These are phyloP conservation scores for Adelphocoris suturalis DNA, from an alignment of 2,888 invertebrate genomes.

Conservation along the genomic window DNA sequence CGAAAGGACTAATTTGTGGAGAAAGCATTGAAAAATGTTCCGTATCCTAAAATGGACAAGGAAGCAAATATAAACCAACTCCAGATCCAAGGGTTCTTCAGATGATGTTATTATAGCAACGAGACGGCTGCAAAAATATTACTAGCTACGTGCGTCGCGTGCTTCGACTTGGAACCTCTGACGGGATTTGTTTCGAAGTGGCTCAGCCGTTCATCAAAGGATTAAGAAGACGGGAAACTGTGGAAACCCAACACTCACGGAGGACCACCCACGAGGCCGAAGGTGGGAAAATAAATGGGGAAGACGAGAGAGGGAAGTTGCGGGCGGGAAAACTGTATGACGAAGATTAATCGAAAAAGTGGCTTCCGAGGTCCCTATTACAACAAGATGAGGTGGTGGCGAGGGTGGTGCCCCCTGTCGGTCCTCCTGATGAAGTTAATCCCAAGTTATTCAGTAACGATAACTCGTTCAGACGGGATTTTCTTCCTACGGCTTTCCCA, in stretches of 20 bases:
- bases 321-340: slow-evolving; percentile 27
- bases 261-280: not conserved
- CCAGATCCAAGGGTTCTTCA: too few species aligned
- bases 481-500: slow-evolving; percentile 4
- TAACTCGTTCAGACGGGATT: slow-evolving; percentile 48
- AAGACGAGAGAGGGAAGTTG: not conserved
- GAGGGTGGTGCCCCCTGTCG: not conserved
- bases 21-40: too few species aligned
- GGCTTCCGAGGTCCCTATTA: slow-evolving; percentile 23
- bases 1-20: too few species aligned
- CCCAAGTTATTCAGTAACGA: slow-evolving; percentile 51
- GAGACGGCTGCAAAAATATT: too few species aligned
- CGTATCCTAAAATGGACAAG: too few species aligned
- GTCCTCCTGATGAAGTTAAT: slow-evolving; percentile 37
- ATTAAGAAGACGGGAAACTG: not conserved
- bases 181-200: not conserved
- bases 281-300: slow-evolving; percentile 14
- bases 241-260: not conserved
- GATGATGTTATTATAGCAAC: too few species aligned
- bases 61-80: too few species aligned
- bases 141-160: too few species aligned
- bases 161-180: too few species aligned
- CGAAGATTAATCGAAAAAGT: slow-evolving; percentile 55
- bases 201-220: slow-evolving; percentile 36
- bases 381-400: not conserved